phyloP scores from a whole-genome alignment of 1,140 invertebrate genomes.

The Mactra quadrangularis region DNA sequence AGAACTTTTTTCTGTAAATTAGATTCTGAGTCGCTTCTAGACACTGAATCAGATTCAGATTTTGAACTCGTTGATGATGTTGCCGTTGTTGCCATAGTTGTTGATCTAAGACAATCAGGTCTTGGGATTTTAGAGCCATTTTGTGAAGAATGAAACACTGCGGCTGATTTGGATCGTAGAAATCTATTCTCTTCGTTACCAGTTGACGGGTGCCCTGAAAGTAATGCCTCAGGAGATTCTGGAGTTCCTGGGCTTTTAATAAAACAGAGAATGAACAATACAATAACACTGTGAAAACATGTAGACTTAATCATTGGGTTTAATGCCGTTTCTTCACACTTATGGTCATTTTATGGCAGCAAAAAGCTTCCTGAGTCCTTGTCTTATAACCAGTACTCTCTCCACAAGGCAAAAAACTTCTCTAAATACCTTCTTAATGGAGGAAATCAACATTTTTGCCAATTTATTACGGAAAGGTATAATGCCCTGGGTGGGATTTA shows the following conservation, averaged over 20 bases:
- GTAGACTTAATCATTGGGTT: too few species aligned
- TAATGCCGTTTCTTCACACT: too few species aligned
- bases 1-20: slow-evolving; percentile 36
- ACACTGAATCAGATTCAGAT: background rate
- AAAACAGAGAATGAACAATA: background rate
- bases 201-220: background rate
- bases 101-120: background rate
- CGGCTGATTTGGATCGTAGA: slow-evolving; percentile 45
- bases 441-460: too few species aligned
- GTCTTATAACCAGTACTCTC: too few species aligned
- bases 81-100: background rate
- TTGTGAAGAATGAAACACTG: background rate
- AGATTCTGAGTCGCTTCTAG: slow-evolving; percentile 40
- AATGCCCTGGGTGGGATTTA: too few species aligned
- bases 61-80: background rate
- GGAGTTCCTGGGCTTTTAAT: slow-evolving; percentile 36
- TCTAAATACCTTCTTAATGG: too few species aligned
- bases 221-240: slow-evolving; percentile 40
- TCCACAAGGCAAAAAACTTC: too few species aligned
- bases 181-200: slow-evolving; percentile 14
- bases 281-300: too few species aligned
- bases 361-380: too few species aligned
- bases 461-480: too few species aligned
- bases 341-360: too few species aligned
- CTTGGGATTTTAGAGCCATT: slow-evolving; percentile 46